Conservation (phyloP, 2,888 invertebrate species). For the Meloe dianella region DNA sequence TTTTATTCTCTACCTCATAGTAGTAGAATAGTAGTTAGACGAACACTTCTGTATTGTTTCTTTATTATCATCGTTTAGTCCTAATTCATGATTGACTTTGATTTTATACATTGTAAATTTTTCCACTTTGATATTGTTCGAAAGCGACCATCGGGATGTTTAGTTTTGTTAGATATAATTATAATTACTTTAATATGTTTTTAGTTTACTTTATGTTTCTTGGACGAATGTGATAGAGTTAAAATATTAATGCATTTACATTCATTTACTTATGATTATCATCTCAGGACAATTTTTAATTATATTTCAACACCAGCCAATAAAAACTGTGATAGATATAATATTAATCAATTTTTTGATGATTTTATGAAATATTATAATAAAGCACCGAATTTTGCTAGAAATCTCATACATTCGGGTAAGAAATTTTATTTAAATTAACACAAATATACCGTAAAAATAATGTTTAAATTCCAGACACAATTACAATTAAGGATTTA, state of each 20-base stretch:
- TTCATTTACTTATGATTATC: slow-evolving; percentile 80
- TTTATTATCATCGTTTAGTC: too few relatives aligned
- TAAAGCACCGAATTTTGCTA: slow-evolving; percentile 77
- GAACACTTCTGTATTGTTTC: too few relatives aligned
- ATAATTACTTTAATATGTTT: slow-evolving; percentile 38
- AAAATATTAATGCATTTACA: slow-evolving; percentile 76
- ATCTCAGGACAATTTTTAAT: slow-evolving; percentile 70
- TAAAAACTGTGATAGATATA: slow-evolving; percentile 66
- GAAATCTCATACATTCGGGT: slow-evolving; percentile 76
- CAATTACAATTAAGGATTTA: slow-evolving; percentile 65
- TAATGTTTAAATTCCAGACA: slow-evolving; percentile 59
- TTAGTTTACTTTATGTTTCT: slow-evolving; percentile 67
- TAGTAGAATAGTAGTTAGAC: too few relatives aligned
- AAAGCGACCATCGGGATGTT: too few relatives aligned
- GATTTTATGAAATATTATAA: slow-evolving; percentile 80
- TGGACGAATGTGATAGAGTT: slow-evolving; percentile 73
- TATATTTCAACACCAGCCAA: slow-evolving; percentile 66
- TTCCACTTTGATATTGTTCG: too few relatives aligned
- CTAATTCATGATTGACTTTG: too few relatives aligned
- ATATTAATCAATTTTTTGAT: slow-evolving; percentile 74
- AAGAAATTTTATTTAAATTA: slow-evolving; percentile 27
- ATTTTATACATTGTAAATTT: too few relatives aligned
- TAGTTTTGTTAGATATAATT: too few relatives aligned
- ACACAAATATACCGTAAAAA: neutral
- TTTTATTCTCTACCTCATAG: too few relatives aligned